Conservation (phyloP, 2,888 invertebrate genomes). For the Harpalus rufipes region DNA sequence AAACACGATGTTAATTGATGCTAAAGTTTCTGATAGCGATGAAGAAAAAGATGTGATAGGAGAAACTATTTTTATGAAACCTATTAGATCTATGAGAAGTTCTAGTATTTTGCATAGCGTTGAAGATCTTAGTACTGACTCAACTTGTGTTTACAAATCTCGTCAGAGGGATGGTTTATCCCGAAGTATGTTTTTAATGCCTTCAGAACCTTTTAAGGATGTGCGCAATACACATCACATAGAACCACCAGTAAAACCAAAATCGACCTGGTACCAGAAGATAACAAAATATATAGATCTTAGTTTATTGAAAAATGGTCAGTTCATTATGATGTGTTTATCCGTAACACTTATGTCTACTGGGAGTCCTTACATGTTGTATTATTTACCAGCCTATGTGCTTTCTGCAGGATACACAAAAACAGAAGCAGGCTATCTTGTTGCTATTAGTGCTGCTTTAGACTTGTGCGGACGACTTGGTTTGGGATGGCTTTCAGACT, state of each 20-base stretch:
- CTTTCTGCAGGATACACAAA: conserved; percentile 83
- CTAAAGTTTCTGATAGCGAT: conserved; percentile 75
- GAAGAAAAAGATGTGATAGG: conserved; percentile 81
- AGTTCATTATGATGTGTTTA: conserved; percentile 85
- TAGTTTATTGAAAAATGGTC: conserved; percentile 83
- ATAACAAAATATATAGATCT: conserved; percentile 82
- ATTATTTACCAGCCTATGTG: conserved; percentile 87
- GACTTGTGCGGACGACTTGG: conserved; percentile 86
- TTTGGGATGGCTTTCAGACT: conserved; percentile 86
- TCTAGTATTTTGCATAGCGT: conserved; percentile 87
- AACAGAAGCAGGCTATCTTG: conserved; percentile 83
- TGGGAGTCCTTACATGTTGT: conserved; percentile 87
- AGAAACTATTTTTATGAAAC: conserved; percentile 79
- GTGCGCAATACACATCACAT: conserved; percentile 74
- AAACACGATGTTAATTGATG: conserved; percentile 73
- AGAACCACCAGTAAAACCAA: conserved; percentile 74
- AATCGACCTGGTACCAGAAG: conserved; percentile 75
- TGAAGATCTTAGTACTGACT: conserved; percentile 87
- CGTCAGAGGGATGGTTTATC: conserved; percentile 72
- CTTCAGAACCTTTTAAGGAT: conserved; percentile 72
- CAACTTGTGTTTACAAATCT: conserved; percentile 86
- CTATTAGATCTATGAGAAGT: conserved; percentile 83
- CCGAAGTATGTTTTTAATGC: conserved; percentile 78
- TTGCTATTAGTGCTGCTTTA: conserved; percentile 86
- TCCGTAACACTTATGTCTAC: conserved; percentile 88